phyloP scores from a whole-genome alignment of 1,140 invertebrate genomes.

The Holotrichia oblita region DNA sequence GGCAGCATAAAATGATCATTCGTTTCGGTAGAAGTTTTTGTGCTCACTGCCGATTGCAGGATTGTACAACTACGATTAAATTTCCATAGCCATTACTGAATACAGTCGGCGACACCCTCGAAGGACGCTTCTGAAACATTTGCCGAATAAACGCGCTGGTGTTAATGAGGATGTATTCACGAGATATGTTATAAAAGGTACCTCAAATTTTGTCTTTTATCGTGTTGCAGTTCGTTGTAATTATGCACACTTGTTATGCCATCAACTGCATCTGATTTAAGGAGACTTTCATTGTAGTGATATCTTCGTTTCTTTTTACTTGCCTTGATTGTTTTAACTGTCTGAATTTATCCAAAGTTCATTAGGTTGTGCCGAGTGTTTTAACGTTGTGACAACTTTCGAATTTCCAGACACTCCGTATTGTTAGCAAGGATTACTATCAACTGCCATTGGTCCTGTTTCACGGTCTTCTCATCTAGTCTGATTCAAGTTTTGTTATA shows the following conservation, averaged over 20 bases:
- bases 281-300: too few species aligned
- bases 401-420: too few species aligned
- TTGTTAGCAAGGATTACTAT: too few species aligned
- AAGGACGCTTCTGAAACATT: constrained; percentile 26
- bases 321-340: too few species aligned
- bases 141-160: constrained; percentile 38
- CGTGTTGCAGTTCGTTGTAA: neutral
- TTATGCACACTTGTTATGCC: neutral
- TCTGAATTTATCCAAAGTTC: too few species aligned
- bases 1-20: constrained; percentile 51
- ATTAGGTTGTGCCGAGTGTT: too few species aligned
- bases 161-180: constrained; percentile 49
- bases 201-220: neutral
- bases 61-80: constrained; percentile 51
- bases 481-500: too few species aligned
- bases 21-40: constrained; percentile 49
- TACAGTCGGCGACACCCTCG: constrained; percentile 39
- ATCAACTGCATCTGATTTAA: too few species aligned
- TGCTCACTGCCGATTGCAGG: constrained; percentile 41
- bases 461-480: too few species aligned
- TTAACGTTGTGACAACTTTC: too few species aligned
- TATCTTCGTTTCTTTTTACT: too few species aligned
- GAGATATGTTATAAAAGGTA: neutral
- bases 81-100: constrained; percentile 52
- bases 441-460: too few species aligned